Base-by-base conservation (phyloP, 2,797 vertebrate species). In the Microchirus variegatus region DNA sequence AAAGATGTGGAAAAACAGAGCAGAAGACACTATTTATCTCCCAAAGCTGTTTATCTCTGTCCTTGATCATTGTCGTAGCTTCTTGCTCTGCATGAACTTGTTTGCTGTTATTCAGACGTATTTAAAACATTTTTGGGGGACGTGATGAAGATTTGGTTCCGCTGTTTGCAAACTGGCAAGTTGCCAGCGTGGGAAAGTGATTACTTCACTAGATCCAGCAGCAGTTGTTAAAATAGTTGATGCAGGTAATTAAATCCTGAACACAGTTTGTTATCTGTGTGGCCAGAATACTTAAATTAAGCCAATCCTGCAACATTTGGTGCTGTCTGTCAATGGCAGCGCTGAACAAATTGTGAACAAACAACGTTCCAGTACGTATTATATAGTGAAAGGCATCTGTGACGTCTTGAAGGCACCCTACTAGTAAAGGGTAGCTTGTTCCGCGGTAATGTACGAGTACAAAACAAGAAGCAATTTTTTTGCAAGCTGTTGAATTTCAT, bases 401-500 rank as follows among this genome's bases (percentile, higher is more conserved):
- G 38, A 37, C 13, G 1, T 37, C 18, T 42, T 2, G 1, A 37
- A 47, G 53, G 18, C 13, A 46, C 53, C 37, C 36, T 10, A 12
- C 26, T 10, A 10, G 22, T 46, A 48, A 42, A 49, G n/a, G 10
- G 47, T 17, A 31, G 44, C 45, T 54, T 56, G 43, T 63, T 76
- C 46, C 54, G 42, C 54, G n/a, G 46, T 66, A 61, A 75, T 41
- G 35, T 51, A 73, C 52, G 63, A 50, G 59, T 45, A 57, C 63
- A 74, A 68, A 43, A 19, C 50, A 44, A 49, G 50, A 49, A 71
- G 57, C 49, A 51, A 63, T 63, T 78, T 66, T 66, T 79, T 77
- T 54, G 73, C 65, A 71, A 53, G 54, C 80, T 79, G 69, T 83
- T 80, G 70, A 61, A 84, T 81, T 85, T 80, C 76, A 78, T 49